Conservation (phyloP, 1,140 invertebrate species). For the Drosophila nasuta region DNA sequence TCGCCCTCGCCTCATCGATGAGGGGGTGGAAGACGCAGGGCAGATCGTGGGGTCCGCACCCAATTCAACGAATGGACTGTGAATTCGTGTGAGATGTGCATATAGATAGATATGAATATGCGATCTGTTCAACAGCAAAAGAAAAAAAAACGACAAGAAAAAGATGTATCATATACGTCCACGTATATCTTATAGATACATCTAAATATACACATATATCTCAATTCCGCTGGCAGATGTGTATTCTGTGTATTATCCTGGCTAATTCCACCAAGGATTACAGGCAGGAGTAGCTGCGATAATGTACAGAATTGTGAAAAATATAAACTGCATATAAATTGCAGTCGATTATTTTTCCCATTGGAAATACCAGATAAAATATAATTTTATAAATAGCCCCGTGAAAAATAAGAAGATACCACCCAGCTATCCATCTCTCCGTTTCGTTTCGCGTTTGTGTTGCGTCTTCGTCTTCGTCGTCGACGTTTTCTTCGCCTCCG, state of each 20-base stretch:
- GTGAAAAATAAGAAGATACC: slow-evolving; percentile 83
- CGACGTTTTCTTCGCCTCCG: neutral
- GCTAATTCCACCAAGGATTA: slow-evolving; percentile 55
- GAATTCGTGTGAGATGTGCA: slow-evolving; percentile 70
- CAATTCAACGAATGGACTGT: slow-evolving; percentile 76
- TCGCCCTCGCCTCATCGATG: slow-evolving; percentile 1
- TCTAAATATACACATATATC: slow-evolving; percentile 23
- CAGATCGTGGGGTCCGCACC: slow-evolving; percentile 74
- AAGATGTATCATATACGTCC: slow-evolving; percentile 33
- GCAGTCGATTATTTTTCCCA: slow-evolving; percentile 32
- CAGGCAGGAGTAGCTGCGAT: slow-evolving; percentile 22
- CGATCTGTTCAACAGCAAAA: slow-evolving; percentile 4
- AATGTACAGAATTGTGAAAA: slow-evolving; percentile 39
- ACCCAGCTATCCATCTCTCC: slow-evolving; percentile 37
- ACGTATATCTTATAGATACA: slow-evolving; percentile 33
- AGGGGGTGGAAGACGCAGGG: neutral
- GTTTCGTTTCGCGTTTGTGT: too few relatives aligned
- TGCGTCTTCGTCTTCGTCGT: too few relatives aligned
- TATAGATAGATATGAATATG: slow-evolving; percentile 48
- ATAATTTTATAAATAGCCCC: slow-evolving; percentile 74
- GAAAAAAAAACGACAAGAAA: neutral
- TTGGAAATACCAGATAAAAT: slow-evolving; percentile 59
- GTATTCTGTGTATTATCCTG: slow-evolving; percentile 60
- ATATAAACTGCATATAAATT: neutral
- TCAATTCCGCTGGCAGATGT: slow-evolving; percentile 7